Base-by-base conservation (phyloP, 2,888 invertebrate genomes). In the Polymixis lichenea region DNA sequence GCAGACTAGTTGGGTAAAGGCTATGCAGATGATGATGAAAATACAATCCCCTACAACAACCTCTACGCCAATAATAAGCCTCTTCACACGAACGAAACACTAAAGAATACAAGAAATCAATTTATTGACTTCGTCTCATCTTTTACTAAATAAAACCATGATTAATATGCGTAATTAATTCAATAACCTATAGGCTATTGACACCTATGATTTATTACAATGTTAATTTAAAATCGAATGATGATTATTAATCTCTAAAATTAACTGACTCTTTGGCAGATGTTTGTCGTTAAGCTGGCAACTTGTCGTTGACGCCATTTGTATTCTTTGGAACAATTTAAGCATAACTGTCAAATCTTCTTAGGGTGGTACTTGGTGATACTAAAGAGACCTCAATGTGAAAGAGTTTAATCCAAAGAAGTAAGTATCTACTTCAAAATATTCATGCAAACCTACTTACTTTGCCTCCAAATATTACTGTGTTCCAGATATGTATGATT, bases 141-240 rank as follows among this genome's bases (percentile, higher is more conserved):
- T 51, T 11, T 28, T 13, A 60, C 7, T 43, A 32, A 69, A n/a
- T 62, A 70, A 72, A 56, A 22, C 11, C 53, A 56, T 74, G 84
- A 75, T 74, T 53, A 83, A 82, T 82, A 79, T 53, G n/a, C 46
- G 9, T 72, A 64, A 83, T 83, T 65, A 82, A 84, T 84, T 80
- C 68, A 75, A 69, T 75, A 79, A 75, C 70, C 2, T 78, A 60
- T 60, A n/a, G 28, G 32, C 49, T 66, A 72, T 72, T 72, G 64
- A 13, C 32, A 71, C 64, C 3, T 58, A 8, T 62, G 61, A 84
- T 84, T 84, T 80, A 82, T 75, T 74, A 72, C 64, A 25, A 1
- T 65, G 74, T 32, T 84, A 69, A 84, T 79, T 75, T 79, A 49
- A 69, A 71, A 75, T 68, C 56, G 61, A 71, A 75, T 84, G 64